These are phyloP conservation scores for Probosciger aterrimus DNA, from an alignment of 2,113 vertebrate species.

Conservation along the genomic window DNA sequence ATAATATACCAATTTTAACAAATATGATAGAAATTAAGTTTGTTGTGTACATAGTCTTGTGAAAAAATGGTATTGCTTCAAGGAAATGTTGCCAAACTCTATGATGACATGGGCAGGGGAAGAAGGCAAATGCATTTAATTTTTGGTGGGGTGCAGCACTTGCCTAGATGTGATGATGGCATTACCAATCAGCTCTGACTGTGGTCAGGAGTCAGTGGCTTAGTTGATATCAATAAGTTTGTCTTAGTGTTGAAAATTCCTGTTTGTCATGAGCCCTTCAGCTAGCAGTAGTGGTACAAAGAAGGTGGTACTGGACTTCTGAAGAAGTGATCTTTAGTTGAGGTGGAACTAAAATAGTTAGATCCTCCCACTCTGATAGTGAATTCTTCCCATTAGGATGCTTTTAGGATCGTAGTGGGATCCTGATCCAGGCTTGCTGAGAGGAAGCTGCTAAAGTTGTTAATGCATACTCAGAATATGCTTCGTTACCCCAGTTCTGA, in stretches of 20 bases:
- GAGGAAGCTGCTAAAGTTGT: background rate
- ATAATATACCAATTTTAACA: background rate
- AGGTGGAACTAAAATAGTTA: accelerated
- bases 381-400: background rate
- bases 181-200: background rate
- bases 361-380: background rate
- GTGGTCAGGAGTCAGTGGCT: background rate
- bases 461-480: background rate
- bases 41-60: background rate
- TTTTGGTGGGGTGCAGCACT: background rate
- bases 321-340: background rate
- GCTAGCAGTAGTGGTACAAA: background rate
- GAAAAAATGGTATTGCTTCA: background rate
- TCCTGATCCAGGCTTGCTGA: background rate
- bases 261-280: background rate
- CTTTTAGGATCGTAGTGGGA: background rate
- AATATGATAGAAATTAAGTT: background rate
- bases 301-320: background rate
- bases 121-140: background rate
- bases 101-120: background rate
- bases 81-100: background rate
- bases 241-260: background rate
- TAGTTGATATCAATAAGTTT: accelerated
- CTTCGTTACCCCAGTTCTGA: background rate
- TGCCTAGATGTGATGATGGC: accelerated